phyloP scores from a whole-genome alignment of 2,113 vertebrate genomes.

The Rhinolophus sinicus region DNA sequence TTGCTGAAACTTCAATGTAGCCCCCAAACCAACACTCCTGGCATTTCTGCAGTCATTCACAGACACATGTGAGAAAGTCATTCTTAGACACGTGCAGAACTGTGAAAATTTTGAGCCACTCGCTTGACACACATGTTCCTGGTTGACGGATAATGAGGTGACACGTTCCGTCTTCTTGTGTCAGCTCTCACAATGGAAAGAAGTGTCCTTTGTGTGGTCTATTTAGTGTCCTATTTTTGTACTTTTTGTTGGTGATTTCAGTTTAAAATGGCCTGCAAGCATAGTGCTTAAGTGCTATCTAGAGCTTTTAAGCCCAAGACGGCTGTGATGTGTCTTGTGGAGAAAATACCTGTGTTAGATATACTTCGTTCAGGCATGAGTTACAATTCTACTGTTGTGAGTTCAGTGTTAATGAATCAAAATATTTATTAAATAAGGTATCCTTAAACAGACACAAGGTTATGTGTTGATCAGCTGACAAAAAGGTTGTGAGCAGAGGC shows the following conservation, averaged over 20 bases:
- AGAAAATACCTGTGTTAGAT: neutral
- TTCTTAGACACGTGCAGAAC: too few species aligned
- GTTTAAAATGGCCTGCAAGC: neutral
- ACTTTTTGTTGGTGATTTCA: neutral
- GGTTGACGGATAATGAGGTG: rapidly evolving
- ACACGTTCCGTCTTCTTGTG: neutral
- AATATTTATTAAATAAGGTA: neutral
- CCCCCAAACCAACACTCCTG: neutral
- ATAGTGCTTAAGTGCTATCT: rapidly evolving
- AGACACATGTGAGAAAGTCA: too few species aligned
- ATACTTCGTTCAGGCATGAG: neutral
- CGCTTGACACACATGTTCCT: rapidly evolving
- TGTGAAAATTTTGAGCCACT: rapidly evolving
- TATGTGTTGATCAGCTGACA: neutral
- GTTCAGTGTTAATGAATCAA: neutral
- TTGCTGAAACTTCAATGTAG: neutral
- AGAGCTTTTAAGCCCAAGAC: neutral
- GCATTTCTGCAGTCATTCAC: too few species aligned
- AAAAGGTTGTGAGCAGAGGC: neutral
- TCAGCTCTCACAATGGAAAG: neutral
- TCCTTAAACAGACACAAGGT: neutral
- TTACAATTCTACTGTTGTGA: neutral
- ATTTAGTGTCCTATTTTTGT: neutral
- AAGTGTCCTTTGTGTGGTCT: neutral
- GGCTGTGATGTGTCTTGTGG: neutral